Conservation (phyloP, 2,888 invertebrate species). For the Drosophila mercatorum region DNA sequence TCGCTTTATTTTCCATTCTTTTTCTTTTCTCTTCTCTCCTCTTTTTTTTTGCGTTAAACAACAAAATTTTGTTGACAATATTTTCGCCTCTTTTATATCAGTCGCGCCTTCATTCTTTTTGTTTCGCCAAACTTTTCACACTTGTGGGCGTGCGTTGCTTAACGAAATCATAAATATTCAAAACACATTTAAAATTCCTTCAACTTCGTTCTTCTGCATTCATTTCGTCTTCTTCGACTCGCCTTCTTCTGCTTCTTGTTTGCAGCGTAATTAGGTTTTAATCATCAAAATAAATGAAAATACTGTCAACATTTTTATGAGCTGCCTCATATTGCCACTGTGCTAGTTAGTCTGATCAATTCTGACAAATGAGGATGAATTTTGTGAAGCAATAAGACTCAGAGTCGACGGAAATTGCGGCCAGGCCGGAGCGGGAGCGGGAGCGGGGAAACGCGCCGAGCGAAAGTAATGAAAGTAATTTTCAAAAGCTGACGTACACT, state of each 20-base stretch:
- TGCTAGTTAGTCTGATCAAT: constrained; percentile 58
- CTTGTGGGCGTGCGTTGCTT: constrained; percentile 36
- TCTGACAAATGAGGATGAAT: constrained; percentile 64
- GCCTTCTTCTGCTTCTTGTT: constrained; percentile 11
- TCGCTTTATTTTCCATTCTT: constrained; percentile 46
- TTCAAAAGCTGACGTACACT: constrained; percentile 31
- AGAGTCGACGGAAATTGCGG: background rate
- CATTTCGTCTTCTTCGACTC: background rate
- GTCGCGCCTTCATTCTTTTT: constrained; percentile 28
- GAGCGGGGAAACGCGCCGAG: background rate
- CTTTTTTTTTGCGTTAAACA: constrained; percentile 50
- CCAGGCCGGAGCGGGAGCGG: background rate
- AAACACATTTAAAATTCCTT: constrained; percentile 77
- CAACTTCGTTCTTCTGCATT: constrained; percentile 26
- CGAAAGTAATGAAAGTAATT: constrained; percentile 51
- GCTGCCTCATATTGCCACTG: constrained; percentile 10
- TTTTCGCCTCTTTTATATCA: constrained; percentile 51
- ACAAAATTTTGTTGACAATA: constrained; percentile 74
- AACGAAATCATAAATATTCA: constrained; percentile 75
- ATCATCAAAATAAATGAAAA: constrained; percentile 57
- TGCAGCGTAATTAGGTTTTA: constrained; percentile 73
- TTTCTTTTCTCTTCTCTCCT: constrained; percentile 23
- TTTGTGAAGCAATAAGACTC: constrained; percentile 24
- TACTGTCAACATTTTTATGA: constrained; percentile 43
- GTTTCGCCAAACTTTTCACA: constrained; percentile 55